Conservation (phyloP, 2,113 vertebrate genomes). For the Notiomystis cincta region DNA sequence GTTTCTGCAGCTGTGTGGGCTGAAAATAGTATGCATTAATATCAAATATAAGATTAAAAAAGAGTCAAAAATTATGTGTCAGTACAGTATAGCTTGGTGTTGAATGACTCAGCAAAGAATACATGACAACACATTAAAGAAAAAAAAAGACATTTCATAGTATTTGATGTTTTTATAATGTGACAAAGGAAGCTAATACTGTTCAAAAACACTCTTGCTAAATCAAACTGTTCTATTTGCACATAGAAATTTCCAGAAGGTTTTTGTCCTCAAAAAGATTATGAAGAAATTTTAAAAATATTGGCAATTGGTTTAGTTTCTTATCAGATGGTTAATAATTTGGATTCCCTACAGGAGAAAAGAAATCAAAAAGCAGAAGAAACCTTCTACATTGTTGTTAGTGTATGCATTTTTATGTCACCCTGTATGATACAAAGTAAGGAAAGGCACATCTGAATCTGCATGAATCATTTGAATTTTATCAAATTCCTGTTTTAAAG, state of each 20-base stretch:
- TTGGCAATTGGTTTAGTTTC: neutral
- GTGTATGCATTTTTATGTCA: neutral
- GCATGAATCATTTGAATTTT: neutral
- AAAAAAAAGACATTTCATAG: neutral
- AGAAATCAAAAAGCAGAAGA: neutral
- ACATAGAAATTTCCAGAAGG: neutral
- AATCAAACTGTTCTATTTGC: neutral
- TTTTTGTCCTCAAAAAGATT: neutral
- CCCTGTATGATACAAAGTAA: neutral
- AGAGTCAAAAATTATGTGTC: neutral
- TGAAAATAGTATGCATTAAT: neutral
- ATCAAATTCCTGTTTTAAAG: neutral
- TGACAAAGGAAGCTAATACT: neutral
- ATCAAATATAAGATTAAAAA: neutral
- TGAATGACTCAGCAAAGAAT: neutral
- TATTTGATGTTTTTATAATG: neutral
- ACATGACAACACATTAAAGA: neutral
- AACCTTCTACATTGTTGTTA: accelerated
- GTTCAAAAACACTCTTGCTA: neutral
- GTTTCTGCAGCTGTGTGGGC: neutral
- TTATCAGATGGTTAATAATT: neutral
- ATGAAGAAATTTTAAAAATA: neutral
- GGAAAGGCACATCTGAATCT: neutral
- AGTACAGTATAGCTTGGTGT: neutral
- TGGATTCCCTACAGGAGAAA: neutral